A percentile compares a stretch with the other conserved stretches of the same genome.
Conservation (phyloP, 2,113 vertebrate genomes). For the Calidris pygmaea region DNA sequence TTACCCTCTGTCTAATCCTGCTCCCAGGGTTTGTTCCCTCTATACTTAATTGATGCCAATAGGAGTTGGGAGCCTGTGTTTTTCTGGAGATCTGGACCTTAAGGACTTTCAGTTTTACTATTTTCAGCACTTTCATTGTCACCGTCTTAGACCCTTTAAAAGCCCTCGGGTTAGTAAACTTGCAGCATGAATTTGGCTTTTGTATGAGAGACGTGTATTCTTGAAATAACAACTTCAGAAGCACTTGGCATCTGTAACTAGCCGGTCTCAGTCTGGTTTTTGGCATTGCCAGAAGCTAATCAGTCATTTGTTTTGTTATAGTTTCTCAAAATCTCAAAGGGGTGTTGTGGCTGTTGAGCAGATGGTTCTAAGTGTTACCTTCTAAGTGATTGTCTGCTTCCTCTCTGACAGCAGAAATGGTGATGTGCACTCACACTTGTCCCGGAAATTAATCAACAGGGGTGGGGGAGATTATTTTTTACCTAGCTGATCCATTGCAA, state of each 20-base stretch:
- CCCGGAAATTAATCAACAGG: not conserved
- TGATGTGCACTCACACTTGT: not conserved
- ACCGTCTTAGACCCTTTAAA: not conserved
- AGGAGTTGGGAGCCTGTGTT: not conserved
- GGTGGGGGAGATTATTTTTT: not conserved
- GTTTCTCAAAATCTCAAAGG: not conserved
- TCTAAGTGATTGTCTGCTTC: not conserved
- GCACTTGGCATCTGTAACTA: not conserved
- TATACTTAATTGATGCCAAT: not conserved
- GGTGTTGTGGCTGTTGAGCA: not conserved
- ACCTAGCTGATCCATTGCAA: not conserved
- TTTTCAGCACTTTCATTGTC: not conserved
- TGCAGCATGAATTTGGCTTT: not conserved
- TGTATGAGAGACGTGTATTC: not conserved
- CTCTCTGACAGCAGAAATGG: not conserved
- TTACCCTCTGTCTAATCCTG: not conserved
- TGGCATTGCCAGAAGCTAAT: not conserved
- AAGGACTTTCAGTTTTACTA: not conserved
- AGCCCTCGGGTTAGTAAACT: not conserved
- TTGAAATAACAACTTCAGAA: not conserved
- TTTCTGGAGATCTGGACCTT: not conserved
- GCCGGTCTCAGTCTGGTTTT: not conserved
- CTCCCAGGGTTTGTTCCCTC: not conserved
- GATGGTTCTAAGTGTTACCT: not conserved
- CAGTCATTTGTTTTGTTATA: not conserved